Base-by-base conservation (phyloP, 2,888 invertebrate species). In the Caenorhabditis uteleia region DNA sequence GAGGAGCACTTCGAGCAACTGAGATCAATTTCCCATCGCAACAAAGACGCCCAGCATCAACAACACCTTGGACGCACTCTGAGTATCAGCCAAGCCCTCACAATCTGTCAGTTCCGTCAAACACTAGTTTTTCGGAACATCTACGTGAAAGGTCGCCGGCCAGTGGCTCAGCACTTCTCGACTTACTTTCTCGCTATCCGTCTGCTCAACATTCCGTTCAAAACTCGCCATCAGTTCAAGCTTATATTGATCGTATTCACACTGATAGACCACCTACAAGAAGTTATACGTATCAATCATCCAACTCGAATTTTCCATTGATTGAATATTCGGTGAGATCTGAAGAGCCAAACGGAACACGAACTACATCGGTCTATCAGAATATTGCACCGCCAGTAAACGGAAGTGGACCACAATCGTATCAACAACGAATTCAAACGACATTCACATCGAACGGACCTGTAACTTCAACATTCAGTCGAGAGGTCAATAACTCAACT, bases 141-240 rank as follows among this genome's bases (percentile, higher is more conserved):
- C 66, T 75, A 40, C 67, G 70, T 27, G 73, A 75, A 51, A 54
- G 71, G 56, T 70, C 70, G 26, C 75, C 75, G 23, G 64, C 70
- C n/a, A 69, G 69, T 48, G 68, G 71, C 34, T 70, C 75, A 26
- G 75, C 75, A 21, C 68, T 75, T 44, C 64, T 69, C 53, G 61
- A 71, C 47, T 64, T 75, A n/a, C 64, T 75, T 44, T 67, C 68
- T 50, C 61, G 70, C 2, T 73, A 73, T 42, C 73, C 73, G 21
- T 70, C 70, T 7, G 73, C 73, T 25, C 59, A 70, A 43, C 49
- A 73, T 39, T 64, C 60, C 39, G 68, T 70, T 40, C 68, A 66
- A 55, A 62, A 48, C 27, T 51, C 51, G 10, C 50, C 51, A 20
- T 44, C 50, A 38, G 47, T 55, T 31, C 60, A 60, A 59, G 57